Percentiles rank a stretch among this genome's conserved stretches.
phyloP scores from a whole-genome alignment of 2,797 vertebrate species.

The Dicrostonyx torquatus region DNA sequence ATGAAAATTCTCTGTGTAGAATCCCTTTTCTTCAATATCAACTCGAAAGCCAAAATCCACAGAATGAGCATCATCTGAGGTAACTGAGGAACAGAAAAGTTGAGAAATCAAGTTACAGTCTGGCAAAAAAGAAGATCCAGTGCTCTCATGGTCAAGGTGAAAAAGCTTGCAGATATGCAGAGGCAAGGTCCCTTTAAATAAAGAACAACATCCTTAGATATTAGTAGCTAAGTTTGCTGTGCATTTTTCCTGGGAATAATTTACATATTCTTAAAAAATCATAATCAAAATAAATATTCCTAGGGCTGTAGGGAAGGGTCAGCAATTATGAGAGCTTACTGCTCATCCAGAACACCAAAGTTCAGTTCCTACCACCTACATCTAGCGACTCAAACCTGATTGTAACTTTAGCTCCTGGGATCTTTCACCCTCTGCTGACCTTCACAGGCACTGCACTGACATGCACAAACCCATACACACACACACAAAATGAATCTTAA shows the following conservation, averaged over 20 bases:
- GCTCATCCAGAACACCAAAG: neutral
- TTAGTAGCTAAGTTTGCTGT: neutral
- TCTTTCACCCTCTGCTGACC: neutral
- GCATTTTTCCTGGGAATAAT: neutral
- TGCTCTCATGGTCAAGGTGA: neutral
- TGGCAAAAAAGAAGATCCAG: neutral
- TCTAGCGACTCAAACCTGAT: neutral
- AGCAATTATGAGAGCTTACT: neutral
- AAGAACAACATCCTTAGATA: neutral
- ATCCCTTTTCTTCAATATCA: constrained; percentile 90
- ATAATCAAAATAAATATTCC: neutral
- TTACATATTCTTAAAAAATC: neutral
- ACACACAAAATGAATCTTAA: no score
- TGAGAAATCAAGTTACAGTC: neutral
- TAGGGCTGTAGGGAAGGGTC: neutral
- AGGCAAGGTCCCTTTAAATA: rapidly evolving
- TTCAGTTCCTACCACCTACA: neutral
- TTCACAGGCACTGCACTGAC: neutral
- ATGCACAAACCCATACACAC: neutral
- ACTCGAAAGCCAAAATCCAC: constrained; percentile 85
- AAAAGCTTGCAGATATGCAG: neutral
- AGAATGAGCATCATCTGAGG: constrained; percentile 90
- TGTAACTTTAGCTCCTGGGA: neutral
- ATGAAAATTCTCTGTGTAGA: constrained; percentile 95
- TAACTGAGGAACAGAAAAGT: constrained; percentile 81